Evolutionary conservation across 2,888 invertebrate genomes (phyloP).

Genomic region (Fragum whitleyi): DNA sequence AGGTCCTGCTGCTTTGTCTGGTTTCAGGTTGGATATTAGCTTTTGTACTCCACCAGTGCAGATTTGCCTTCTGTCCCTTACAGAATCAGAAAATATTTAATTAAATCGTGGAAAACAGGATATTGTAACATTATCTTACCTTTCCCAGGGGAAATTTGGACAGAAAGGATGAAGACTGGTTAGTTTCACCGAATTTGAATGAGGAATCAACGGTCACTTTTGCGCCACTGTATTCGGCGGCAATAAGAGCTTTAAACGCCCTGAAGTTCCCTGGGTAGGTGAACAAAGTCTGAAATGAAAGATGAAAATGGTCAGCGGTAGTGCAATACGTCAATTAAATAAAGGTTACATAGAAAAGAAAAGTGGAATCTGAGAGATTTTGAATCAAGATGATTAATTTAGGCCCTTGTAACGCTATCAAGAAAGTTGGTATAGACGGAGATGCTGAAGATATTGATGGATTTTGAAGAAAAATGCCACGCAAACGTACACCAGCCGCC

Average conservation of each 20-base stretch:
- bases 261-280: conserved; percentile 99
- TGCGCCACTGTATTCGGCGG: conserved; percentile 97
- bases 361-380: too few relatives aligned
- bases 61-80: too few relatives aligned
- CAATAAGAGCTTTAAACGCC: conserved; percentile 98
- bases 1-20: too few relatives aligned
- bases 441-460: conserved; percentile 18
- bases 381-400: too few relatives aligned
- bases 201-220: conserved; percentile 83
- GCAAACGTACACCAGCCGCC: conserved; percentile 87
- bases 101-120: too few relatives aligned
- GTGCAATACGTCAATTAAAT: too few relatives aligned
- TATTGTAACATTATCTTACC: too few relatives aligned
- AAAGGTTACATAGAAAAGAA: too few relatives aligned
- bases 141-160: conserved; percentile 99
- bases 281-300: conserved; percentile 93
- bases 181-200: conserved; percentile 97
- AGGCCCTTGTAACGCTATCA: too few relatives aligned
- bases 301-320: background rate
- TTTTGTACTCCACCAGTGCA: too few relatives aligned
- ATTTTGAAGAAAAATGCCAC: conserved; percentile 31
- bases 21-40: too few relatives aligned
- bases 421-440: background rate
- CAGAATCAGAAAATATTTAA: too few relatives aligned
- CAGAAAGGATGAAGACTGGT: conserved; percentile 93